Percentiles rank a stretch among this genome's conserved stretches.
phyloP scores from a whole-genome alignment of 2,888 invertebrate species.

The Eulithis testata region DNA sequence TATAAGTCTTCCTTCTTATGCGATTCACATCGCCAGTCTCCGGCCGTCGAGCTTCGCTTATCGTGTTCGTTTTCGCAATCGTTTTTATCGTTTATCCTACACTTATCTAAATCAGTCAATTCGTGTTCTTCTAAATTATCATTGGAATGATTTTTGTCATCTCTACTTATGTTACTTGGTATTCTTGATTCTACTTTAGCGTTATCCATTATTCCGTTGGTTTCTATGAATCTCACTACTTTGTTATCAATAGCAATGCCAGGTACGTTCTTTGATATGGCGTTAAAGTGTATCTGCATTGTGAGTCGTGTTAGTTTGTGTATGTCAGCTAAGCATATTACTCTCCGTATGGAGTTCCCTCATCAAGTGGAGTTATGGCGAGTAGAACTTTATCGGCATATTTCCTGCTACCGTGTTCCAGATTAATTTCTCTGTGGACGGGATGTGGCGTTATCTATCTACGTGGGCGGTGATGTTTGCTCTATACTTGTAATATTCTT shows the following conservation, averaged over 20 bases:
- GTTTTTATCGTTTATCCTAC: slow-evolving; percentile 64
- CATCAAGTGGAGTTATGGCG: slow-evolving; percentile 50
- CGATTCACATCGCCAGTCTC: slow-evolving; percentile 57
- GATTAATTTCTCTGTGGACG: slow-evolving; percentile 78
- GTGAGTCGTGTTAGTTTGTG: slow-evolving; percentile 45
- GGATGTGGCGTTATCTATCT: slow-evolving; percentile 73
- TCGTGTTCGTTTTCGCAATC: slow-evolving; percentile 61
- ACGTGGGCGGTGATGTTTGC: slow-evolving; percentile 76
- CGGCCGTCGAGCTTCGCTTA: slow-evolving; percentile 57
- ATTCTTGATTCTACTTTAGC: slow-evolving; percentile 37
- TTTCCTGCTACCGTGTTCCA: slow-evolving; percentile 75
- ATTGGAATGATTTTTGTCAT: slow-evolving; percentile 69
- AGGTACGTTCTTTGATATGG: slow-evolving; percentile 34
- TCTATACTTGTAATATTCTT: slow-evolving; percentile 77
- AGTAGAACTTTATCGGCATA: slow-evolving; percentile 65
- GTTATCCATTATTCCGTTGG: slow-evolving; percentile 34
- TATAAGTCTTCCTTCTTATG: slow-evolving; percentile 69
- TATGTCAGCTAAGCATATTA: slow-evolving; percentile 76
- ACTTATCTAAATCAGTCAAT: slow-evolving; percentile 77
- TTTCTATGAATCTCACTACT: slow-evolving; percentile 24
- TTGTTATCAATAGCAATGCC: slow-evolving; percentile 29
- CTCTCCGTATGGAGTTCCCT: slow-evolving; percentile 39
- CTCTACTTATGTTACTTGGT: slow-evolving; percentile 54
- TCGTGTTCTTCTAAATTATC: slow-evolving; percentile 65
- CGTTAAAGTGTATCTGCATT: slow-evolving; percentile 43